phyloP scores from a whole-genome alignment of 1,140 invertebrate genomes.

The Diabrotica virgifera region DNA sequence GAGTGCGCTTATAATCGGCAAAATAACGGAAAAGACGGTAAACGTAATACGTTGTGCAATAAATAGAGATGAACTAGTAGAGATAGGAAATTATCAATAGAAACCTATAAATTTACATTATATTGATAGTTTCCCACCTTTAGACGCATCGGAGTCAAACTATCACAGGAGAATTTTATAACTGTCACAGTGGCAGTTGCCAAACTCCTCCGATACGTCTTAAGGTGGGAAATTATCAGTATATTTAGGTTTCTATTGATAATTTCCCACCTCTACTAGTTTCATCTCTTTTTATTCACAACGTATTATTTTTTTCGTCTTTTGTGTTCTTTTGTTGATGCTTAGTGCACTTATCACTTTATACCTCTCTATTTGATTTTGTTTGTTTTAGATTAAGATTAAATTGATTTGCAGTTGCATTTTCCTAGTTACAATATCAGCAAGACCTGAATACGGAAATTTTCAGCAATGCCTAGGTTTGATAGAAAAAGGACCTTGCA shows the following conservation, averaged over 20 bases:
- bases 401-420: slow-evolving; percentile 14
- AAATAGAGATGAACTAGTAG: too few relatives aligned
- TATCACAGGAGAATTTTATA: neutral
- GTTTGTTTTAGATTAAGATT: slow-evolving; percentile 7
- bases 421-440: slow-evolving; percentile 22
- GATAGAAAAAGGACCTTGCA: slow-evolving; percentile 64
- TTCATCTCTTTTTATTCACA: too few relatives aligned
- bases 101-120: too few relatives aligned
- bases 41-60: too few relatives aligned
- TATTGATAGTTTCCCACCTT: neutral
- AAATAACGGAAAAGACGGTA: too few relatives aligned
- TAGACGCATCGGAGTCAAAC: neutral
- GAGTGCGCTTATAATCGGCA: too few relatives aligned
- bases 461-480: slow-evolving; percentile 39
- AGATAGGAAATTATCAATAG: too few relatives aligned
- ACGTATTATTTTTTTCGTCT: too few relatives aligned
- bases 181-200: neutral
- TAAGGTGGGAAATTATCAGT: too few relatives aligned
- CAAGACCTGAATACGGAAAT: slow-evolving; percentile 23
- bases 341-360: neutral
- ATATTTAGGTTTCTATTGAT: too few relatives aligned
- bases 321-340: neutral
- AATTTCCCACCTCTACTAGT: too few relatives aligned
- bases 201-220: too few relatives aligned
- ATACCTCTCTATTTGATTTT: neutral